Conservation (phyloP, 2,113 vertebrate species). For the Theristicus caerulescens region DNA sequence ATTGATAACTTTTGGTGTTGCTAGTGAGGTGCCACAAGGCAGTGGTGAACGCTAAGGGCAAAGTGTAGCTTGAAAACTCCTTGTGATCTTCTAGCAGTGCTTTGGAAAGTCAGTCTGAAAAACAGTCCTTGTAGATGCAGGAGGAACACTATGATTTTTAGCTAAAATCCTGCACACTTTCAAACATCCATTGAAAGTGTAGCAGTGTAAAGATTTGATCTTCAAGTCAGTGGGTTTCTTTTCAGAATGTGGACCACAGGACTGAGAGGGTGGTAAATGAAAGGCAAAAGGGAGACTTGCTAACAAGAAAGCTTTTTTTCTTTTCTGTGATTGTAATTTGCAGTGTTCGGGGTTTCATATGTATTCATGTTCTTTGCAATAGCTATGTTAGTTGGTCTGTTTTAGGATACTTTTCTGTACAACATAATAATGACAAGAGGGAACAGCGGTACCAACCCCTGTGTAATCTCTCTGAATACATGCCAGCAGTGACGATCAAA, state of each 20-base stretch:
- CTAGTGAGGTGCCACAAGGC: not conserved
- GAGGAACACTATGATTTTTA: not conserved
- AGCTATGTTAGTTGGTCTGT: not conserved
- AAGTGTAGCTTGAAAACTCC: not conserved
- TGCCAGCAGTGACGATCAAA: not conserved
- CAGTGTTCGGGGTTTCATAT: not conserved
- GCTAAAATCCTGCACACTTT: not conserved
- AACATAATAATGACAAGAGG: not conserved
- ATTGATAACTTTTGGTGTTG: not conserved
- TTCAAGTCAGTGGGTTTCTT: not conserved
- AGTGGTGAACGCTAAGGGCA: not conserved
- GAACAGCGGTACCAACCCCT: not conserved
- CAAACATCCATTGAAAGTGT: not conserved
- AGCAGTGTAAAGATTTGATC: not conserved
- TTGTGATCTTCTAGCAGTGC: not conserved
- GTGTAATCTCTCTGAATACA: not conserved
- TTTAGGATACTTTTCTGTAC: not conserved
- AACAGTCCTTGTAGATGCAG: not conserved
- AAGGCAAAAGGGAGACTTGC: not conserved
- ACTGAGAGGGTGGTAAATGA: not conserved
- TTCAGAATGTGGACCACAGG: not conserved
- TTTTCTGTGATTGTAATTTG: not conserved
- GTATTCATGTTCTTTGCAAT: not conserved
- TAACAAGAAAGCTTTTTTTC: not conserved
- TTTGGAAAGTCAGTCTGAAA: not conserved